phyloP scores from a whole-genome alignment of 2,113 vertebrate genomes.

The Boulengeromyrus knoepffleri region DNA sequence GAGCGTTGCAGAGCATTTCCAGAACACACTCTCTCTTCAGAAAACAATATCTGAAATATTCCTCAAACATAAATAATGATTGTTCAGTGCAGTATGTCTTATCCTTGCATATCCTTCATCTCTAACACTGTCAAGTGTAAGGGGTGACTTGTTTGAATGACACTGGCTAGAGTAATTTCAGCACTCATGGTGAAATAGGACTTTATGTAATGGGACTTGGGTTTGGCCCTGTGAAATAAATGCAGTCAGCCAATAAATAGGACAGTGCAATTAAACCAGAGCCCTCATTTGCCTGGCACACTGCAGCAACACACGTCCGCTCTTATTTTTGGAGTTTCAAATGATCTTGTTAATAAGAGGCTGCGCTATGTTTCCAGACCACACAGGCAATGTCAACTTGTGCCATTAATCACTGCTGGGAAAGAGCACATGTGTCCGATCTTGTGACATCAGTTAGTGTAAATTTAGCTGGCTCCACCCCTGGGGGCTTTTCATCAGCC shows the following conservation, averaged over 20 bases:
- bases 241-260: slow-evolving; percentile 2
- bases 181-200: not conserved
- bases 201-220: not conserved
- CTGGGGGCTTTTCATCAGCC: slow-evolving; percentile 6
- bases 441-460: slow-evolving; percentile 7
- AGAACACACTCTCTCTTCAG: not conserved
- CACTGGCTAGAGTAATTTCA: not conserved
- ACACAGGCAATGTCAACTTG: slow-evolving; percentile 28
- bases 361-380: slow-evolving; percentile 12
- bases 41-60: not conserved
- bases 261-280: slow-evolving; percentile 11
- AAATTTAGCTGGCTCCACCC: slow-evolving; percentile 10
- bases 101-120: not conserved
- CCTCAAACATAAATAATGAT: not conserved
- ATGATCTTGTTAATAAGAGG: slow-evolving; percentile 28
- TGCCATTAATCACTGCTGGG: slow-evolving; percentile 24
- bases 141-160: not conserved
- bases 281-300: slow-evolving; percentile 13
- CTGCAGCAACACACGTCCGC: slow-evolving; percentile 10
- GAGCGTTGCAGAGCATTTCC: not conserved
- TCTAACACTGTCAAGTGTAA: not conserved
- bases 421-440: slow-evolving; percentile 2
- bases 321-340: slow-evolving; percentile 23
- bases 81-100: not conserved
- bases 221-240: not conserved